Percentiles rank a stretch among this genome's conserved stretches.
Conservation (phyloP, 2,113 vertebrate species). For the Anolis sagrei region DNA sequence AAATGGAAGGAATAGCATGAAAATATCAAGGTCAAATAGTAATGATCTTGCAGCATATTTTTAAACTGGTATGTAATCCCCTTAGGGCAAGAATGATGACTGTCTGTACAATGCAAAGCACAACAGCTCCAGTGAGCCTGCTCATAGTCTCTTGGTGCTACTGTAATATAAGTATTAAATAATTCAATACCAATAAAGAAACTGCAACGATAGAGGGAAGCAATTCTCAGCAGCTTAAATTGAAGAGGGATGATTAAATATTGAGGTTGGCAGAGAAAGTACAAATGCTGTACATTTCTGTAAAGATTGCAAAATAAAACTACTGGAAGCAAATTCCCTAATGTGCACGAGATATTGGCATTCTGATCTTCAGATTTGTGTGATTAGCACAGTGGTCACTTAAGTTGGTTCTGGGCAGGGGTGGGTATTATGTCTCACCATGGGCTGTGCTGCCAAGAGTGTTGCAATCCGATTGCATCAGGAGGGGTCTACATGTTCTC, state of each 20-base stretch:
- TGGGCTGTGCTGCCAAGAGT: not conserved
- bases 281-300: not conserved
- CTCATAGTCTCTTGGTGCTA: not conserved
- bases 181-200: constrained; percentile 31
- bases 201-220: not conserved
- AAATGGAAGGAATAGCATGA: constrained; percentile 3
- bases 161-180: not conserved
- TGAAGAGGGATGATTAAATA: not conserved
- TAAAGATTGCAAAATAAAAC: not conserved
- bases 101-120: constrained; percentile 1
- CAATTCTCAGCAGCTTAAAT: not conserved
- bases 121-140: not conserved
- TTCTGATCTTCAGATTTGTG: not conserved
- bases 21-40: not conserved
- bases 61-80: not conserved
- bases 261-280: not conserved
- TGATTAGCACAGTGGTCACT: not conserved
- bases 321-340: not conserved
- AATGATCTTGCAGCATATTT: constrained; percentile 6
- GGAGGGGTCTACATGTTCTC: not conserved
- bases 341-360: not conserved
- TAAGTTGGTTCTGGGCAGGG: not conserved
- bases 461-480: not conserved
- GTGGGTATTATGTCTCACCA: not conserved
- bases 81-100: not conserved